Evolutionary conservation across 2,888 invertebrate genomes (phyloP), one percentile per base, ranked within the genome.

Genomic region (Diabrotica balteata): DNA sequence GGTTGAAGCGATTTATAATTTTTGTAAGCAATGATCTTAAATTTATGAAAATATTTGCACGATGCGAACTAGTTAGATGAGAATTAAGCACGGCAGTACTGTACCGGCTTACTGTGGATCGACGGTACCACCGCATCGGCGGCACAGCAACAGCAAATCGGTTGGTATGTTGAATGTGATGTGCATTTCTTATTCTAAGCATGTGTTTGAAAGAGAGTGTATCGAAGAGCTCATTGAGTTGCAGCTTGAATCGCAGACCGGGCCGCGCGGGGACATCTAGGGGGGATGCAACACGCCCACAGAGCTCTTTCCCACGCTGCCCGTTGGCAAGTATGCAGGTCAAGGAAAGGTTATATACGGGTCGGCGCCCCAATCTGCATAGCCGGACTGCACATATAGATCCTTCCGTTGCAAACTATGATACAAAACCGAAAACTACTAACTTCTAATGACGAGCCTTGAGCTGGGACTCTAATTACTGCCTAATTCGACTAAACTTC

Each of bases 241-340:
- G 83, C 84, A 82, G 80, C 80, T 79, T 77, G 80, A 78, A 80
- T 81, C 78, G 79, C 79, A 78, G 79, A 76, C 77, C 78, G 76
- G 76, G 78, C 73, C 60, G 76, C 80, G 87, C 75, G 87, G 86
- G 80, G 79, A 86, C 79, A 86, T 86, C 77, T 87, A 87, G 79
- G 85, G 85, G 44, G 87, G 87, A 78, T 82, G 83, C 80, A 82
- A 83, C 82, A 83, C 84, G 82, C 85, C 85, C 80, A 84, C 84
- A 80, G 83, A 83, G 80, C 79, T 78, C 79, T 83, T 84, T 84
- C 84, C 84, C 84, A 84, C 86, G 85, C 86, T 85, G 86, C 86
- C 86, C 86, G 86, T 86, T 86, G 86, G 85, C 87, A 87, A 86
- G 86, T 87, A 87, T 87, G 87, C 87, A 86, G 87, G 87, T 87